Evolutionary conservation across 2,797 vertebrate species (phyloP), one percentile per base, ranked within the genome.

Genomic region (Rhinichthys osculus): DNA sequence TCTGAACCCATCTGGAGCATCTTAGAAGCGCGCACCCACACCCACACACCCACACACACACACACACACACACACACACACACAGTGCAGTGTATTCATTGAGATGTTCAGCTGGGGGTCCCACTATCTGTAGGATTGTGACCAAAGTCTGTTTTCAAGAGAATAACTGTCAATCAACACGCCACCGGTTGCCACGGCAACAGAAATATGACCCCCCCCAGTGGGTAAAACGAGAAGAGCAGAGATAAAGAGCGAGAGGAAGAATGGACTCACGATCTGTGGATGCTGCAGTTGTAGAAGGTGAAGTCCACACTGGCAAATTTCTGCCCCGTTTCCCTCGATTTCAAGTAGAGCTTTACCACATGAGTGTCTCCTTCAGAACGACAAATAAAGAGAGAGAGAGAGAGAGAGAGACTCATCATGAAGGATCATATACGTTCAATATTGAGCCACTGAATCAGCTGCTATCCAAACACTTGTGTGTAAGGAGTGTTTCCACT

Each of bases 241-340:
- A 19, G 64, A 78, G 88, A 54, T 69, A 87, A 72, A 81, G 74
- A 78, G 67, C 66, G 79, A 42, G 50, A 62, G 71, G 40, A 64
- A 23, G 78, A 67, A 42, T 35, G 1, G 66, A 97, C 98, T 99
- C 95, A 99, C 98, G 98, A 98, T 82, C 97, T 96, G 93, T 98
- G 98, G 86, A 99, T 98, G 0, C 98, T 99, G 95, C 98, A 99
- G 94, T 99, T 99, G 95, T 99, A 99, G 93, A 99, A 99, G 80
- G 99, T 97, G 79, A 99, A 99, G 93, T 99, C 97, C 52, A 99
- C 98, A 0, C 96, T 96, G 3, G 97, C 97, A 21, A 99, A 99
- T 92, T 98, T 99, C 94, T 98, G 99, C 59, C 97, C 98, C 0
- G 98, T 99, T 91, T 99, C 98, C 90, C 98, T 98, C 38, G 98